Percentiles rank a stretch among this genome's conserved stretches.
phyloP scores from a whole-genome alignment of 2,888 invertebrate genomes.

The Globia sparganii region DNA sequence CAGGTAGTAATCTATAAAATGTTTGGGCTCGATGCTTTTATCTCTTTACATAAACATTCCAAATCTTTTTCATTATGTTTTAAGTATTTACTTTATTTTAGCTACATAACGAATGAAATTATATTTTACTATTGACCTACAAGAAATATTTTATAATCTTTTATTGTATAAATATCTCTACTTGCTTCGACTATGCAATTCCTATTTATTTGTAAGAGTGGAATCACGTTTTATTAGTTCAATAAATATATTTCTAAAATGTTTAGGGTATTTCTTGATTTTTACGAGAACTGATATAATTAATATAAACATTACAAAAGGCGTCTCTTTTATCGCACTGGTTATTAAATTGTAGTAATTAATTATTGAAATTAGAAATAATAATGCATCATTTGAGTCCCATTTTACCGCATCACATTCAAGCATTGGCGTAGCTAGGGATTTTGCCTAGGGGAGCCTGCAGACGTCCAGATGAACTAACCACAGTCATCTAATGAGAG shows the following conservation, averaged over 20 bases:
- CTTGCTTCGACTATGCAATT: background rate
- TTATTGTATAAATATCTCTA: background rate
- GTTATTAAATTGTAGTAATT: background rate
- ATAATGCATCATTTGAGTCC: background rate
- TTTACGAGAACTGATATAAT: background rate
- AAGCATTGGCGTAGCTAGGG: too few species aligned
- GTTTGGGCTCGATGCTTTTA: background rate
- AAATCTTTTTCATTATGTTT: background rate
- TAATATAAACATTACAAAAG: background rate
- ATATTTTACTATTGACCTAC: constrained; percentile 8
- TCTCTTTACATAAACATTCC: constrained; percentile 28
- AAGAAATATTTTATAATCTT: constrained; percentile 11
- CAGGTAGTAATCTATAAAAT: too few species aligned
- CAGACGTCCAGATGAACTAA: too few species aligned
- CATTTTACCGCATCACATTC: background rate
- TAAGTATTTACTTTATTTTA: background rate
- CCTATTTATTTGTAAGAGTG: background rate
- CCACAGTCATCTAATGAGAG: too few species aligned
- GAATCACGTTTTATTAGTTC: background rate
- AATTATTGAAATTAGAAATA: background rate
- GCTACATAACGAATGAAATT: background rate
- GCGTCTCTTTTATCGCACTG: background rate
- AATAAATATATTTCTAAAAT: background rate
- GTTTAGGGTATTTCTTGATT: background rate
- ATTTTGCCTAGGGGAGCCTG: too few species aligned